Evolutionary conservation across 2,113 vertebrate genomes (phyloP), one percentile per base, ranked within the genome.

Genomic region (Stigmatopora argus): DNA sequence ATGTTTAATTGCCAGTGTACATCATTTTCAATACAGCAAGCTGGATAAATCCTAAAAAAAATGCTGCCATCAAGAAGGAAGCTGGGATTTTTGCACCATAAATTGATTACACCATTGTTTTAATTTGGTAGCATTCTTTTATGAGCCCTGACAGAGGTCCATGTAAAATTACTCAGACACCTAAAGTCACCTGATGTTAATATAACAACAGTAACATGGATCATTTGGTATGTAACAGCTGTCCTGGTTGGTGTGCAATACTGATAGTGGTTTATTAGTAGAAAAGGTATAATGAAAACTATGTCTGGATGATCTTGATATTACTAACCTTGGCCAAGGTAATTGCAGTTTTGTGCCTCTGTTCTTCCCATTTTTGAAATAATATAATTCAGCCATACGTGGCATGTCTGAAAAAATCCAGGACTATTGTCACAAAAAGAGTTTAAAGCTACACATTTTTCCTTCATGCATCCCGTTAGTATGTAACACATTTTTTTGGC

Each of bases 301-400:
- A 66, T 26, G 18, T 23, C 59, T 62, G 47, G 65, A 69, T 21
- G 67, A 64, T 72, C 66, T 78, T 73, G 71, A 66, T 75, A 49
- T 44, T 46, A 19, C 47, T 71, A 67, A 77, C 58, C 70, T 75
- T 82, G 75, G 63, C 69, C 53, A 70, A 75, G 70, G 67, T 82
- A 77, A 74, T 64, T 64, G 53, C 56, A 58, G 71, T 66, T n/a
- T 71, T 74, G 70, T 67, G 62, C 38, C 53, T 14, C 67, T 1
- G 11, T 38, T 18, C 41, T 44, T 60, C 11, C 13, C 35, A 61
- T 46, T 61, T 19, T 3, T 21, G 19, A 44, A 13, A 14, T 11
- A 45, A 19, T 61, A 15, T 45, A 19, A 45, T 45, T 61, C 19
- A 61, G 41, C 34, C 35, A 41, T 41, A n/a, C 18, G 35, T 11